Percentiles rank a stretch among this genome's conserved stretches.
phyloP scores from a whole-genome alignment of 2,797 vertebrate species.

The Aphelocoma californica region DNA sequence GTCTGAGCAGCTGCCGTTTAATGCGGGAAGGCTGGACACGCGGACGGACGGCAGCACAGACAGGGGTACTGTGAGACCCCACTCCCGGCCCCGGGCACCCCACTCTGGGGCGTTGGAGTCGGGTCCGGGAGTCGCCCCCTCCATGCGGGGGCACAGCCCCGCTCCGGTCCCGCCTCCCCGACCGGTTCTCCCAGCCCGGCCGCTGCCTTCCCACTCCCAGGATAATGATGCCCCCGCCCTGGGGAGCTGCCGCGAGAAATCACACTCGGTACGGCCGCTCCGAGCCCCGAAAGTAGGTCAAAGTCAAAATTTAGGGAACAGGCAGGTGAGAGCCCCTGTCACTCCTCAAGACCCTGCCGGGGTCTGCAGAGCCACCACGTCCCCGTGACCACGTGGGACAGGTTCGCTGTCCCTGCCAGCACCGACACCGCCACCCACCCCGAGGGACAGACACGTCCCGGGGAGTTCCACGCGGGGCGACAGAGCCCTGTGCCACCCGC shows the following conservation, averaged over 20 bases:
- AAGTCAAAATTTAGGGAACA: not conserved
- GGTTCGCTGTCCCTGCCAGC: not conserved
- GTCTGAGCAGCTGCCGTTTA: slow-evolving; percentile 37
- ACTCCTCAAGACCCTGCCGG: not conserved
- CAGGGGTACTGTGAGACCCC: fast-evolving
- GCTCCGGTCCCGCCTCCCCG: not conserved
- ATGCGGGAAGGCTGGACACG: not conserved
- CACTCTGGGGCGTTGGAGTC: not conserved
- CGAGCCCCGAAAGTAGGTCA: slow-evolving; percentile 15
- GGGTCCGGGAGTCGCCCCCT: not conserved
- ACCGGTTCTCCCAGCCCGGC: slow-evolving; percentile 67
- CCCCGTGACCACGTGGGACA: fast-evolving
- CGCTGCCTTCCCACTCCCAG: slow-evolving; percentile 47
- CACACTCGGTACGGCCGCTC: not conserved
- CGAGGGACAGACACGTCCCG: not conserved
- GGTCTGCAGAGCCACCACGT: not conserved
- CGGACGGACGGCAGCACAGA: not conserved
- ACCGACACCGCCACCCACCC: not conserved
- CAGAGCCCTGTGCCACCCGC: not conserved
- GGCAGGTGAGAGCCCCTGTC: not conserved
- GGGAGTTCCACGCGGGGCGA: not conserved
- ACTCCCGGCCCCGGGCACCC: not conserved
- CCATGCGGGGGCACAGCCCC: not conserved
- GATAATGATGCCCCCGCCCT: slow-evolving; percentile 34
- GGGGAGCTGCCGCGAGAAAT: not conserved